A percentile compares a stretch with the other conserved stretches of the same genome.
Evolutionary conservation across 2,113 vertebrate genomes (phyloP).

Genomic region (Dasypus novemcinctus): DNA sequence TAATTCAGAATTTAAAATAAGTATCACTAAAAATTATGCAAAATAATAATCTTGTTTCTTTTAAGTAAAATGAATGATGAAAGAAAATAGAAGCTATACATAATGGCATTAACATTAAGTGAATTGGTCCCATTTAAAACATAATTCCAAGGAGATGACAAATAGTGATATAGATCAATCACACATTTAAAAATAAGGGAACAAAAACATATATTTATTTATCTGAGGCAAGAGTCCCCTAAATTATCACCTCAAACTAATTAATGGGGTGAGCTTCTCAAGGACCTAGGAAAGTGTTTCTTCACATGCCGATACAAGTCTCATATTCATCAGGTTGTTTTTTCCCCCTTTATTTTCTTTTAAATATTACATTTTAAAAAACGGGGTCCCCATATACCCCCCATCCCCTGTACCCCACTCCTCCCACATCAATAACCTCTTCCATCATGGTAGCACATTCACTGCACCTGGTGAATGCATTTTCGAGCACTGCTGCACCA

Average conservation of each 20-base stretch:
- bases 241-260: background rate
- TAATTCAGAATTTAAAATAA: conserved; percentile 61
- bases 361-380: no score
- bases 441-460: no score
- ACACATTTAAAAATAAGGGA: conserved; percentile 25
- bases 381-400: no score
- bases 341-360: no score
- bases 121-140: conserved; percentile 37
- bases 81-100: conserved; percentile 39
- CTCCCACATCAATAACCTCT: no score
- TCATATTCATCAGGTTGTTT: background rate
- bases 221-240: background rate
- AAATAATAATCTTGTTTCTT: conserved; percentile 29
- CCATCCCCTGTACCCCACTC: no score
- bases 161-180: background rate
- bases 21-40: conserved; percentile 13
- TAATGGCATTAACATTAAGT: conserved; percentile 57
- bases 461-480: no score
- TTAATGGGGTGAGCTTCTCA: background rate
- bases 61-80: conserved; percentile 47
- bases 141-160: conserved; percentile 49
- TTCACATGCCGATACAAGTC: background rate
- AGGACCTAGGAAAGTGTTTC: background rate
- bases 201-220: background rate
- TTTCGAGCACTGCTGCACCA: no score